These are phyloP conservation scores for Macaria notata DNA, from an alignment of 2,888 invertebrate genomes.

Conservation along the genomic window DNA sequence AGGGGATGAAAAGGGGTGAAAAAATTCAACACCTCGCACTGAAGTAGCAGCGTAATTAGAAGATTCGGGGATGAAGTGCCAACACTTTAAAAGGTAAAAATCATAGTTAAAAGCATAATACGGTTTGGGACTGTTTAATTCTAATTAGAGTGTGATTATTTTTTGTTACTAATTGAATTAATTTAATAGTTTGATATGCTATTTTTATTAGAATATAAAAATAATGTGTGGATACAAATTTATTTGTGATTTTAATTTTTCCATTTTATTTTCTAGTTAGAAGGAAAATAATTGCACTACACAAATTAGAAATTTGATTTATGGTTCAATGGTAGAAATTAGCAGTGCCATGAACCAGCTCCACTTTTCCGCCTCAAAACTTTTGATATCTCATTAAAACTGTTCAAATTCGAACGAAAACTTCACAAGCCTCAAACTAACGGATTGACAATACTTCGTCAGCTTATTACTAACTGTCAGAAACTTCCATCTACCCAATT, in stretches of 20 bases:
- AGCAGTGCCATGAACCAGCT: neutral
- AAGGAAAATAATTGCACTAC: too few relatives aligned
- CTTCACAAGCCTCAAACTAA: conserved; percentile 26
- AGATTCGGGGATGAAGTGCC: conserved; percentile 47
- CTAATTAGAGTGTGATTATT: too few relatives aligned
- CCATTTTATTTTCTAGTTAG: too few relatives aligned
- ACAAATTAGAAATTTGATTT: too few relatives aligned
- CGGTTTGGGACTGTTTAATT: too few relatives aligned
- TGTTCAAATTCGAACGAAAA: conserved; percentile 1
- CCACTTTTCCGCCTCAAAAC: neutral
- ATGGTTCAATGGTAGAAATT: neutral
- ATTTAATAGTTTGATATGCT: too few relatives aligned
- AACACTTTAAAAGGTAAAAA: neutral
- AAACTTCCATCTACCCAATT: conserved; percentile 56
- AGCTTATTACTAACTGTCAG: conserved; percentile 46
- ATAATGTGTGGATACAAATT: too few relatives aligned
- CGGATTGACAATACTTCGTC: conserved; percentile 11
- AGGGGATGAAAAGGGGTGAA: conserved; percentile 46
- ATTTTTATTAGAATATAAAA: too few relatives aligned
- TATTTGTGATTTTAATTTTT: too few relatives aligned
- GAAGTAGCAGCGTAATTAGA: conserved; percentile 54
- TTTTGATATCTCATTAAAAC: conserved; percentile 6
- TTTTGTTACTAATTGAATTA: too few relatives aligned
- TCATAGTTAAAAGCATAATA: too few relatives aligned
- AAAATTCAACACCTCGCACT: conserved; percentile 26